Conservation (phyloP, 2,113 vertebrate species). For the Sphyrna mokarran region DNA sequence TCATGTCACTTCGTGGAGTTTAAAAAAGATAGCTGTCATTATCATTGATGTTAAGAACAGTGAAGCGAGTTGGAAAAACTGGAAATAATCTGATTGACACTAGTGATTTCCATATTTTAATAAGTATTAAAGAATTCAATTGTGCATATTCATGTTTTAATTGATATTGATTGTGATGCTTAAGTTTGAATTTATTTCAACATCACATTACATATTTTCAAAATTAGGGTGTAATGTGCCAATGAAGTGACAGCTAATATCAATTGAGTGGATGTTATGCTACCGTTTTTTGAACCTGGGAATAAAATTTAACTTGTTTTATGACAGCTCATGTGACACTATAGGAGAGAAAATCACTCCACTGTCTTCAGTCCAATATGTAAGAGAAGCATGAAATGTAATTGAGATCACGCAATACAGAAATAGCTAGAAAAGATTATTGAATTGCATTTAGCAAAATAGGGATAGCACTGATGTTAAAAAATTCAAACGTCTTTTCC, state of each 20-base stretch:
- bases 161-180: not conserved
- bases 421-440: not conserved
- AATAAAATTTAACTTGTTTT: not conserved
- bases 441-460: not conserved
- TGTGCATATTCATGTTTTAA: conserved; percentile 3
- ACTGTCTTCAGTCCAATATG: not conserved
- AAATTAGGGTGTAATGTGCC: not conserved
- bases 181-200: not conserved
- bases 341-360: not conserved
- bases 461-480: not conserved
- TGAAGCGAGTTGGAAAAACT: not conserved
- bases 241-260: not conserved
- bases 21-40: no score
- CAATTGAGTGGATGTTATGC: not conserved
- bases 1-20: no score
- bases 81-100: not conserved
- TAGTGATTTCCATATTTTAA: conserved; percentile 26
- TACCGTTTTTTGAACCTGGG: not conserved
- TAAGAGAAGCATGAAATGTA: not conserved
- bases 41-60: no score
- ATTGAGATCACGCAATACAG: not conserved
- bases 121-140: not conserved
- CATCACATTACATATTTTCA: not conserved
- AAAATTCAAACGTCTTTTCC: not conserved
- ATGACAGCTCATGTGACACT: not conserved